Evolutionary conservation across 2,113 vertebrate genomes (phyloP), one percentile per base, ranked within the genome.

Genomic region (Amblyornis subalaris): DNA sequence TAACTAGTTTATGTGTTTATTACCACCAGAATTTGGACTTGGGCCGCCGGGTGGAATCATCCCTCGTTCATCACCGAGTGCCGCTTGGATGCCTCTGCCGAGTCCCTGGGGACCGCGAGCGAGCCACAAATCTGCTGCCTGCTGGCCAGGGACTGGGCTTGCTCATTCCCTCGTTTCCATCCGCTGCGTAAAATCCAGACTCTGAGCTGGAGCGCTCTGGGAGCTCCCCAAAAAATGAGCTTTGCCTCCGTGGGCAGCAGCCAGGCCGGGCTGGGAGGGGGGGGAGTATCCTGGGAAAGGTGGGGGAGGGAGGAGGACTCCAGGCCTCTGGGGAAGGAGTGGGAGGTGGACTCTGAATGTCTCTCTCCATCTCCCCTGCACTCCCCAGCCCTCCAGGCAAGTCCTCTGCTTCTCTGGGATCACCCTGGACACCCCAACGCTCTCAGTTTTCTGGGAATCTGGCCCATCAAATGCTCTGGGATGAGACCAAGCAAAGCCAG

Each of bases 1-100:
- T 96, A 96, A 96, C 94, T 73, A 50, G 88, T 95, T 96, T 83
- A 76, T 42, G 7, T 92, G 86, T 96, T 97, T 94, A 92, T 92
- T 77, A 80, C 60, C 26, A 72, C 70, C 85, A 73, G 60, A 85
- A 71, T 42, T 71, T 90, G 95, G 96, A 70, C 54, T 76, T 96
- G 85, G n/a, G 74, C 79, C 74, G 66, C 84, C 31, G 3, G 58
- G 38, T 84, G 50, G 69, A 85, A 85, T 91, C 29, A 62, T 45
- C 78, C 78, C 79, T 69, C 69, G 23, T 87, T 83, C 77, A 85
- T 89, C 91, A 74, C 1, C 7, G 11, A 2, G 70, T 15, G 65
- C 90, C 90, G 67, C 79, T 76, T 7, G 40, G 44, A 48, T 73
- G 61, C 66, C 89, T 8, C 3, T 13, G 57, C 73, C 15, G 36